Percentiles rank a stretch among this genome's conserved stretches.
phyloP scores from a whole-genome alignment of 2,888 invertebrate genomes.

The Callyntrura guangdongensis region DNA sequence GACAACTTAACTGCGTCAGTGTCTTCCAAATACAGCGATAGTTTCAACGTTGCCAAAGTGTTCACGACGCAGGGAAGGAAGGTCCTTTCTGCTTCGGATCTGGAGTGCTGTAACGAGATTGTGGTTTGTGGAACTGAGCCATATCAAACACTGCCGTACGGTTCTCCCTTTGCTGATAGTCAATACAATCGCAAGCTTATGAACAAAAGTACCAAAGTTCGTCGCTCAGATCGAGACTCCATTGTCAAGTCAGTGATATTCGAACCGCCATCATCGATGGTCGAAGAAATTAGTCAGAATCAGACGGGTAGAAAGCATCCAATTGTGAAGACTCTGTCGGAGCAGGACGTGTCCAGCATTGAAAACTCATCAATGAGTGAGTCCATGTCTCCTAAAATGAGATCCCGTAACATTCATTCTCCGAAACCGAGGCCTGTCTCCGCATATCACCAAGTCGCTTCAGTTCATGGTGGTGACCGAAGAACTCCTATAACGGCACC shows the following conservation, averaged over 20 bases:
- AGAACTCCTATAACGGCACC: constrained; percentile 57
- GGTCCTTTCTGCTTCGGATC: constrained; percentile 75
- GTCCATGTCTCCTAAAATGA: constrained; percentile 71
- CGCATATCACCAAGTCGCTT: constrained; percentile 76
- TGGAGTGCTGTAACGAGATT: constrained; percentile 78
- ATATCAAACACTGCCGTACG: constrained; percentile 78
- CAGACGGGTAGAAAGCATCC: constrained; percentile 53
- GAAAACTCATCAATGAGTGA: constrained; percentile 69
- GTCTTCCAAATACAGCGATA: constrained; percentile 44
- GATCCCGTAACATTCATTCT: constrained; percentile 74
- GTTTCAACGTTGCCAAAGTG: constrained; percentile 78
- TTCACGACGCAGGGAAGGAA: constrained; percentile 81
- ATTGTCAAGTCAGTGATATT: constrained; percentile 82
- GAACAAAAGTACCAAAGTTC: constrained; percentile 25
- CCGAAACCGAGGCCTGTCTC: constrained; percentile 80
- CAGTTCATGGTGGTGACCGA: constrained; percentile 71
- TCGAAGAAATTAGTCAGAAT: constrained; percentile 57
- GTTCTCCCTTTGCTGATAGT: constrained; percentile 46
- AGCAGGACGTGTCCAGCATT: constrained; percentile 83
- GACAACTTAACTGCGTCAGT: constrained; percentile 76
- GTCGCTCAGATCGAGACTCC: constrained; percentile 77
- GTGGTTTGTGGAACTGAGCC: constrained; percentile 81
- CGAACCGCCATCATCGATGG: constrained; percentile 74
- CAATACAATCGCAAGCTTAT: constrained; percentile 16
- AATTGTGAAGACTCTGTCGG: constrained; percentile 84